Evolutionary conservation across 2,113 vertebrate species (phyloP).

Genomic region (Podocnemis expansa): DNA sequence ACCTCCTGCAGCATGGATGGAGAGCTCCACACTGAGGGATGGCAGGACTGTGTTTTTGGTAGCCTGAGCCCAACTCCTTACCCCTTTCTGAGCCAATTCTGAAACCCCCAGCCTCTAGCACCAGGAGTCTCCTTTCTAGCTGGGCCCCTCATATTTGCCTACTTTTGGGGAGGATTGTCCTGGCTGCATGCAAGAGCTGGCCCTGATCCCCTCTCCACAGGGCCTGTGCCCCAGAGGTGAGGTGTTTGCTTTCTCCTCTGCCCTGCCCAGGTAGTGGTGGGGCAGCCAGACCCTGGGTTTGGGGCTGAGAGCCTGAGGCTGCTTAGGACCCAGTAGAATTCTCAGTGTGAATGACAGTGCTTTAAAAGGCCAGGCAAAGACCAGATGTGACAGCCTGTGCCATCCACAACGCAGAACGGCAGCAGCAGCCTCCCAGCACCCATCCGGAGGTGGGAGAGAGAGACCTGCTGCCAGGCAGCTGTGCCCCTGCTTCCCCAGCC

Average conservation of each 20-base stretch:
- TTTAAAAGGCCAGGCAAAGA: conserved; percentile 36
- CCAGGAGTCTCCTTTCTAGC: no score
- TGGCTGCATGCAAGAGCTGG: not conserved
- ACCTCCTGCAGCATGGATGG: not conserved
- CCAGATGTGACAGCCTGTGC: conserved; percentile 74
- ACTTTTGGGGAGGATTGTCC: not conserved
- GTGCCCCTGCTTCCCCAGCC: not conserved
- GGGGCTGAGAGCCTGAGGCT: not conserved
- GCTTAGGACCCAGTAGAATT: conserved; percentile 72
- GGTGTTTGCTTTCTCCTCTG: not conserved
- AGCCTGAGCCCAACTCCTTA: not conserved
- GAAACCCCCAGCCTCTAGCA: not conserved
- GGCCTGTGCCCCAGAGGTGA: not conserved
- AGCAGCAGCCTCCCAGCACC: not conserved
- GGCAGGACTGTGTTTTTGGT: not conserved
- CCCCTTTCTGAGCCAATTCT: not conserved
- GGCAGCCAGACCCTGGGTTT: not conserved
- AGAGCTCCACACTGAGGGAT: not conserved
- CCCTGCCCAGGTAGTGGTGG: not conserved
- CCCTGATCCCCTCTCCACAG: not conserved
- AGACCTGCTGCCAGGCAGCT: not conserved
- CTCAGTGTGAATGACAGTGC: conserved; percentile 30
- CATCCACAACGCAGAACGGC: conserved; percentile 52
- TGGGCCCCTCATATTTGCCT: not conserved
- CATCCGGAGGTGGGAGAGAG: not conserved